Percentiles rank a stretch among this genome's conserved stretches.
Evolutionary conservation across 2,113 vertebrate genomes (phyloP).

Genomic region (Gallinago media): DNA sequence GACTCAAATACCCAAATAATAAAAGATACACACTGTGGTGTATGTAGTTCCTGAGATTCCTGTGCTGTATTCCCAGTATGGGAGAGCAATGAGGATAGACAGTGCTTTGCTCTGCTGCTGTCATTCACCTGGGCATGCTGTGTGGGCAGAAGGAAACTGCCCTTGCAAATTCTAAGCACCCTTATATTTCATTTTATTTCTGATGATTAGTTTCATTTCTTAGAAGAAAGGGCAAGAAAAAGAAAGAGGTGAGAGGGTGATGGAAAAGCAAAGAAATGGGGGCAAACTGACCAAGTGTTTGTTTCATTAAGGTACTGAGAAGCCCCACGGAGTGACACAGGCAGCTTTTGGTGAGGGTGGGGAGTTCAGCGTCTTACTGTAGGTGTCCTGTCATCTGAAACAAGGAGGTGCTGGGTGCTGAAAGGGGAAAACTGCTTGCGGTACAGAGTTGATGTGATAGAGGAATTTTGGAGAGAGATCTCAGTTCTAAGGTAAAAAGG

Average conservation of each 20-base stretch:
- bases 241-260: neutral
- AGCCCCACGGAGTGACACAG: fast-evolving
- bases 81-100: neutral
- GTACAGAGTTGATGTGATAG: fast-evolving
- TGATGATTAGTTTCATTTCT: neutral
- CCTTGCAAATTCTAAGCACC: neutral
- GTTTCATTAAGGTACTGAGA: neutral
- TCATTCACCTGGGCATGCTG: neutral
- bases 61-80: neutral
- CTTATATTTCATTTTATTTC: neutral
- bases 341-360: neutral
- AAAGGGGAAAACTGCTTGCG: neutral
- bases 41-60: neutral
- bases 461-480: neutral
- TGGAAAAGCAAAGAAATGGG: neutral
- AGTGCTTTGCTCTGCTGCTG: neutral
- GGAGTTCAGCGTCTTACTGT: neutral
- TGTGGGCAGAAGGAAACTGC: neutral
- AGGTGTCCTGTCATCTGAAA: neutral
- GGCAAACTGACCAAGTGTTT: neutral
- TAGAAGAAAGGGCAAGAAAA: neutral
- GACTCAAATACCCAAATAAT: neutral
- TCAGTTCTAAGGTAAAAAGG: neutral
- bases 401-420: neutral
- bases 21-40: neutral